These are phyloP conservation scores for Dryobates pubescens DNA, from an alignment of 2,797 vertebrate species.

Conservation along the genomic window DNA sequence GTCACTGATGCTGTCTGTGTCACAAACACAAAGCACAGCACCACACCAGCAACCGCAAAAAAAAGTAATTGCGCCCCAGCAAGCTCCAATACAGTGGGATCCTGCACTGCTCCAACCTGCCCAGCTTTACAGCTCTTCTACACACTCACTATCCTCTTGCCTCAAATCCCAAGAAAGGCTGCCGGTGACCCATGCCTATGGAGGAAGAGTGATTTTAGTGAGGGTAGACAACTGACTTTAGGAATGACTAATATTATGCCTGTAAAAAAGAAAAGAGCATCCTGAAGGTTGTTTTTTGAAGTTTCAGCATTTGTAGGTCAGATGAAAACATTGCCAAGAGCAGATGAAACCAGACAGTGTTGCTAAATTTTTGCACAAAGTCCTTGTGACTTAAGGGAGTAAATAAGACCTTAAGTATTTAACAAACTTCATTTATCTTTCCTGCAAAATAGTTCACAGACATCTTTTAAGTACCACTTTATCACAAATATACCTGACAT, in stretches of 20 bases:
- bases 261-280: slow-evolving; percentile 8
- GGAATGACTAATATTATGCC: not conserved
- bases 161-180: not conserved
- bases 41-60: accelerated
- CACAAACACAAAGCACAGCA: not conserved
- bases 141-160: not conserved
- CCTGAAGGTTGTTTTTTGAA: slow-evolving; percentile 29
- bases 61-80: not conserved
- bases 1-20: not conserved
- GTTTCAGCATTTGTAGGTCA: slow-evolving; percentile 5
- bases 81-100: not conserved
- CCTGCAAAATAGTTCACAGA: slow-evolving; percentile 6
- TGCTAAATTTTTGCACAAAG: not conserved
- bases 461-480: not conserved
- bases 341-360: not conserved
- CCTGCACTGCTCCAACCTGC: not conserved
- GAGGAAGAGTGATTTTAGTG: not conserved
- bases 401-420: not conserved
- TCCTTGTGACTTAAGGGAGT: not conserved
- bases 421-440: not conserved
- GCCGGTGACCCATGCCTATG: not conserved
- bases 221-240: not conserved
- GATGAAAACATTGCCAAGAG: slow-evolving; percentile 18
- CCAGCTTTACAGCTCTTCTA: not conserved
- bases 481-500: not conserved